These are phyloP conservation scores for Sarcophaga peregrina DNA, from an alignment of 1,140 invertebrate genomes.

Conservation along the genomic window DNA sequence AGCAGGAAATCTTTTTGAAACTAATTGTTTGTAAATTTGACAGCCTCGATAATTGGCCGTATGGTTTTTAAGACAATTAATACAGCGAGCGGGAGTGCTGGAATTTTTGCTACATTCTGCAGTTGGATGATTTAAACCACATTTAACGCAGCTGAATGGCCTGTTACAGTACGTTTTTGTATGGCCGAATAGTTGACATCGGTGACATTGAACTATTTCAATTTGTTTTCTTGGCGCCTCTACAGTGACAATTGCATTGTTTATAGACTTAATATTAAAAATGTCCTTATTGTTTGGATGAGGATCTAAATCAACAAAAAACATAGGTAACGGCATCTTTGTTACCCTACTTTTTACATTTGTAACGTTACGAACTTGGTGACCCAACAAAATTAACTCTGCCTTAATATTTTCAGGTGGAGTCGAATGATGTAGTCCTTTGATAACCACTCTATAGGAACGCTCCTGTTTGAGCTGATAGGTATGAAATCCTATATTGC, in stretches of 20 bases:
- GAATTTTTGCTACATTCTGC: slow-evolving; percentile 47
- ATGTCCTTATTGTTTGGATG: slow-evolving; percentile 33
- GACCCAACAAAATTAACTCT: slow-evolving; percentile 44
- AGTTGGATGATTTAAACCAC: slow-evolving; percentile 58
- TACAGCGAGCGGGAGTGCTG: slow-evolving; percentile 56
- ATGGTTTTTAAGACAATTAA: slow-evolving; percentile 58
- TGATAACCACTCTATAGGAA: slow-evolving; percentile 49
- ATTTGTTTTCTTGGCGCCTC: slow-evolving; percentile 49
- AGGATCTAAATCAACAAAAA: slow-evolving; percentile 60
- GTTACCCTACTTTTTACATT: too few species aligned
- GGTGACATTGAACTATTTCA: too few species aligned
- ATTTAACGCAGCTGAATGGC: slow-evolving; percentile 60
- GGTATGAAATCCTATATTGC: slow-evolving; percentile 43
- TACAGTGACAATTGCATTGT: slow-evolving; percentile 54
- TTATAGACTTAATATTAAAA: slow-evolving; percentile 53
- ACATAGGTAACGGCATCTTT: slow-evolving; percentile 57
- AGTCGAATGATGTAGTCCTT: slow-evolving; percentile 51
- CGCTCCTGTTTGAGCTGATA: slow-evolving; percentile 10
- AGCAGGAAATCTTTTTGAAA: neutral
- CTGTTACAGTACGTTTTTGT: too few species aligned
- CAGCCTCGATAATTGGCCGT: slow-evolving; percentile 64
- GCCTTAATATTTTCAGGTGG: slow-evolving; percentile 46
- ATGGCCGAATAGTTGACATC: too few species aligned
- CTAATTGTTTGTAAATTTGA: slow-evolving; percentile 52
- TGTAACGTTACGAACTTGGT: slow-evolving; percentile 48